These are phyloP conservation scores for Trachemys scripta DNA, from an alignment of 2,113 vertebrate genomes.

Conservation along the genomic window DNA sequence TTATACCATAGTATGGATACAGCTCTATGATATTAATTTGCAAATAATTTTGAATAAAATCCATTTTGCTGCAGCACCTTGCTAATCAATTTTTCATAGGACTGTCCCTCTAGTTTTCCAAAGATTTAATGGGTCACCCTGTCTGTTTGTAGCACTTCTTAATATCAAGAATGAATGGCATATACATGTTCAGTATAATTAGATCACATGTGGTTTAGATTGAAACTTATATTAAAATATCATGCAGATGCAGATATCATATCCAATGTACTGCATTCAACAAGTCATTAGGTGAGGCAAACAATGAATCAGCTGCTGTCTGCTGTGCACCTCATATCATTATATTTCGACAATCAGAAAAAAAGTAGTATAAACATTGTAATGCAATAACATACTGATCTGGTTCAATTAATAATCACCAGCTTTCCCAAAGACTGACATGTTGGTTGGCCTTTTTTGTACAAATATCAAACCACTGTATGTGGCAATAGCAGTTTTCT, in stretches of 20 bases:
- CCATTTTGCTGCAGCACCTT: neutral
- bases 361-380: neutral
- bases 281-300: neutral
- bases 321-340: neutral
- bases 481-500: neutral
- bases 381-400: neutral
- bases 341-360: neutral
- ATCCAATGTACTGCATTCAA: fast-evolving
- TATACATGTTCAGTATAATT: neutral
- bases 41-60: neutral
- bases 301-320: neutral
- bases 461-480: neutral
- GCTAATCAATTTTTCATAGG: neutral
- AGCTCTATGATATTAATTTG: neutral
- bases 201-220: neutral
- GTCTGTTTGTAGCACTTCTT: neutral
- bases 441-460: neutral
- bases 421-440: neutral
- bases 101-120: neutral
- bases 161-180: neutral
- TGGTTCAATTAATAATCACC: neutral
- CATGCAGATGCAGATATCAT: neutral
- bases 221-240: neutral
- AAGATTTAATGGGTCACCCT: neutral
- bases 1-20: neutral